Percentiles rank a stretch among this genome's conserved stretches.
Conservation (phyloP, 2,797 vertebrate species). For the Trachurus trachurus region DNA sequence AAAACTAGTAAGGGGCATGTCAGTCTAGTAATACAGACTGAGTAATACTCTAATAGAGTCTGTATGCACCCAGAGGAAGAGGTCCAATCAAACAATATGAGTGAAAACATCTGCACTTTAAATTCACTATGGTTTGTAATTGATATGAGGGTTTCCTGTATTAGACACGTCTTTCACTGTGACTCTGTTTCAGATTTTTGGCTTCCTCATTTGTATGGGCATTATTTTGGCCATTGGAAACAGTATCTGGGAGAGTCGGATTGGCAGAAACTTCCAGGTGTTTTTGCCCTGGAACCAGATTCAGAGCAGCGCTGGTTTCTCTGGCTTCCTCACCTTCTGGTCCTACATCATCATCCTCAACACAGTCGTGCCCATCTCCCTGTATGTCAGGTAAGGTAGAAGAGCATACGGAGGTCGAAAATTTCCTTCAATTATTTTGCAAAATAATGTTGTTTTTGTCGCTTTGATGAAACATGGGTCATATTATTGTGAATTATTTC, state of each 20-base stretch:
- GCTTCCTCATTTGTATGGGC: conserved; percentile 94
- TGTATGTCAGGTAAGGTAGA: conserved; percentile 92
- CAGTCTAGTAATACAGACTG: background rate
- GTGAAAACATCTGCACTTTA: background rate
- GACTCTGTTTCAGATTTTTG: conserved; percentile 88
- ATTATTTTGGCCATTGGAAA: conserved; percentile 93
- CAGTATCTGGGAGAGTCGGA: conserved; percentile 91
- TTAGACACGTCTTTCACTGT: background rate
- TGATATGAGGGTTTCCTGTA: background rate
- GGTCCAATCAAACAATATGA: background rate
- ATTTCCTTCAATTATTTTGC: background rate
- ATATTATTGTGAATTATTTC: background rate
- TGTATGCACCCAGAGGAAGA: background rate
- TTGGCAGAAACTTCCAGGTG: conserved; percentile 90
- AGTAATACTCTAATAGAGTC: background rate
- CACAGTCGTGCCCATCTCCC: conserved; percentile 95
- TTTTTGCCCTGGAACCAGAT: conserved; percentile 89
- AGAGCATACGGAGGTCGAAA: background rate
- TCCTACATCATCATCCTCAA: conserved; percentile 97
- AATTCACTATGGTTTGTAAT: background rate
- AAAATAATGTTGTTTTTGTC: no score
- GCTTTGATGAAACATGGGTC: background rate
- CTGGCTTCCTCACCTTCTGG: conserved; percentile 95
- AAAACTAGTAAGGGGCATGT: background rate
- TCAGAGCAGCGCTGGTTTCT: conserved; percentile 86